A percentile compares a stretch with the other conserved stretches of the same genome.
Conservation (phyloP, 2,888 invertebrate genomes). For the Dryadula phaetusa region DNA sequence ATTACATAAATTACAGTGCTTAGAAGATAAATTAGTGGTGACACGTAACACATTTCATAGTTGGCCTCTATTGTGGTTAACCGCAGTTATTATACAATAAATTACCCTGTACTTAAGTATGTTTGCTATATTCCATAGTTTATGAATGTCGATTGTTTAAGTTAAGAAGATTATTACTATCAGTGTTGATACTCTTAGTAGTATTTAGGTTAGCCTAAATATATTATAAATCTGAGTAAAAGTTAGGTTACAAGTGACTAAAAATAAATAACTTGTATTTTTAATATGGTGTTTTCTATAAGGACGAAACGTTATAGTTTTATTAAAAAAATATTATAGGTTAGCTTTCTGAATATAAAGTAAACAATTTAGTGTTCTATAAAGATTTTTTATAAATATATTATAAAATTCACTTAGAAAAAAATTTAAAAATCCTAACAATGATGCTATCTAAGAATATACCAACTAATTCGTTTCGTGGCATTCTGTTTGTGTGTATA, state of each 20-base stretch:
- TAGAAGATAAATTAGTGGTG: slow-evolving; percentile 16
- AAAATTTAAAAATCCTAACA: no score
- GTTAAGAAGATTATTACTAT: slow-evolving; percentile 8
- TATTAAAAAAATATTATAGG: no score
- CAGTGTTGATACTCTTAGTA: neutral
- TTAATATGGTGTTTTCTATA: neutral
- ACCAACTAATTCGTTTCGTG: no score
- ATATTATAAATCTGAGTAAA: neutral
- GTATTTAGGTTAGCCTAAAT: no score
- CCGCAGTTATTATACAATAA: slow-evolving; percentile 16
- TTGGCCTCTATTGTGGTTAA: slow-evolving; percentile 25
- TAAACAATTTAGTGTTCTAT: no score
- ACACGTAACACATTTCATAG: slow-evolving; percentile 5
- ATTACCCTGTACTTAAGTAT: slow-evolving; percentile 10
- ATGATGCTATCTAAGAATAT: no score
- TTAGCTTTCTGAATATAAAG: no score
- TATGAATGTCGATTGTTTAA: neutral
- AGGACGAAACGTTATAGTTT: neutral
- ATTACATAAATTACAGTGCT: slow-evolving; percentile 22
- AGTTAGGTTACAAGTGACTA: neutral
- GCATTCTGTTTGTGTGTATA: neutral
- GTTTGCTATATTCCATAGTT: neutral
- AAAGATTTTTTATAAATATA: no score
- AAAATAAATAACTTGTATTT: neutral
- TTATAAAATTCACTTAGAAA: no score